Percentiles rank a stretch among this genome's conserved stretches.
These are phyloP conservation scores for Toxostoma redivivum DNA, from an alignment of 2,113 vertebrate species.

Conservation along the genomic window DNA sequence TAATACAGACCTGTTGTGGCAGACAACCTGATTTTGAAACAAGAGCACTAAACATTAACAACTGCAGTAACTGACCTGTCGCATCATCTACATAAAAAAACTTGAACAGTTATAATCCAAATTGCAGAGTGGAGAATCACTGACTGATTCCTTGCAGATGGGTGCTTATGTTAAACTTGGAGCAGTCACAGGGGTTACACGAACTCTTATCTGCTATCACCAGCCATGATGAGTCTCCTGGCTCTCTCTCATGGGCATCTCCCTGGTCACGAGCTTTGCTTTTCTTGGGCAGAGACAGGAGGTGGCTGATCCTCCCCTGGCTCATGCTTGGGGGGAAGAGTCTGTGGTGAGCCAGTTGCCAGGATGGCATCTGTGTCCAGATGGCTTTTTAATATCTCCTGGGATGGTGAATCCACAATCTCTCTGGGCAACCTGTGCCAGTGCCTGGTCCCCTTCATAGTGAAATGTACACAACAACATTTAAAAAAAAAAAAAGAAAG, in stretches of 20 bases:
- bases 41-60: background rate
- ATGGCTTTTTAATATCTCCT: background rate
- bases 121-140: background rate
- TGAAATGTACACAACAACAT: background rate
- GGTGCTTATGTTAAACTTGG: background rate
- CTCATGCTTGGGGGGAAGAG: background rate
- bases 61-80: background rate
- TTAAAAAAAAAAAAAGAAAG: no score
- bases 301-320: background rate
- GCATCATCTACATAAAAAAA: background rate
- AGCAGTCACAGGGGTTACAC: background rate
- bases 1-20: background rate
- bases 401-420: background rate
- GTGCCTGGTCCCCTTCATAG: background rate
- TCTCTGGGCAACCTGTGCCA: background rate
- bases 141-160: background rate
- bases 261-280: background rate
- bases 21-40: background rate
- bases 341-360: background rate
- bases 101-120: background rate
- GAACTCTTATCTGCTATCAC: background rate
- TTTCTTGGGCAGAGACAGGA: background rate
- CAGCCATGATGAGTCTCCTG: background rate
- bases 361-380: background rate
- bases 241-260: background rate